These are phyloP conservation scores for Mus spicilegus DNA, from an alignment of 2,113 vertebrate genomes.

Conservation along the genomic window DNA sequence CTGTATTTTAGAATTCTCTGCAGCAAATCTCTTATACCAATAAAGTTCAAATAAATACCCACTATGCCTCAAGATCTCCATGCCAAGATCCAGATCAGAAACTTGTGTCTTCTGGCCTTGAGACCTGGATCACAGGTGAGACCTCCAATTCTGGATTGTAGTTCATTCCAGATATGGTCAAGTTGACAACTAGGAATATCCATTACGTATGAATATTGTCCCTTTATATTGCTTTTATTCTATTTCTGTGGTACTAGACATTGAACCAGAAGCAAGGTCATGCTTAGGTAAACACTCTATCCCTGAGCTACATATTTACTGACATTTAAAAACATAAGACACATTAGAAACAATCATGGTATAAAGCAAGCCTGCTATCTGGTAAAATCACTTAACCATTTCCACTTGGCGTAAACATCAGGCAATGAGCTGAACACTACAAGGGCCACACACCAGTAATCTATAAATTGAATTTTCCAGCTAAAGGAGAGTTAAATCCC, in stretches of 20 bases:
- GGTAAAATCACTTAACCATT: not conserved
- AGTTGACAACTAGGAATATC: no score
- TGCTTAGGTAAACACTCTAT: not conserved
- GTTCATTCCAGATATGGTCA: no score
- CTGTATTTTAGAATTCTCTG: not conserved
- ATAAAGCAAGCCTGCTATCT: not conserved
- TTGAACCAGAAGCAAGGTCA: not conserved
- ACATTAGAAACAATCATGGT: constrained; percentile 9
- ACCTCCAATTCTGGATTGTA: no score
- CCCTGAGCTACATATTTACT: not conserved
- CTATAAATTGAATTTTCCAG: constrained; percentile 70
- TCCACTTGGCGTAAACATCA: constrained; percentile 7
- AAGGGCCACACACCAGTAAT: constrained; percentile 24
- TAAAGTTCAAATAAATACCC: no score
- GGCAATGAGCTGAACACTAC: constrained; percentile 56
- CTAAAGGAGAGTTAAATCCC: constrained; percentile 68
- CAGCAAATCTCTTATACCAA: not conserved
- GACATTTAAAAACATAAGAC: not conserved
- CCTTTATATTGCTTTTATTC: not conserved
- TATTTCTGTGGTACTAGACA: not conserved
- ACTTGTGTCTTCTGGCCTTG: no score
- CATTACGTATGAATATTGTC: not conserved
- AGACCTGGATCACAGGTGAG: no score
- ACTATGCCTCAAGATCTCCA: no score
- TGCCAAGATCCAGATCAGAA: no score